Conservation (phyloP, 2,113 vertebrate genomes). For the Neofelis nebulosa region DNA sequence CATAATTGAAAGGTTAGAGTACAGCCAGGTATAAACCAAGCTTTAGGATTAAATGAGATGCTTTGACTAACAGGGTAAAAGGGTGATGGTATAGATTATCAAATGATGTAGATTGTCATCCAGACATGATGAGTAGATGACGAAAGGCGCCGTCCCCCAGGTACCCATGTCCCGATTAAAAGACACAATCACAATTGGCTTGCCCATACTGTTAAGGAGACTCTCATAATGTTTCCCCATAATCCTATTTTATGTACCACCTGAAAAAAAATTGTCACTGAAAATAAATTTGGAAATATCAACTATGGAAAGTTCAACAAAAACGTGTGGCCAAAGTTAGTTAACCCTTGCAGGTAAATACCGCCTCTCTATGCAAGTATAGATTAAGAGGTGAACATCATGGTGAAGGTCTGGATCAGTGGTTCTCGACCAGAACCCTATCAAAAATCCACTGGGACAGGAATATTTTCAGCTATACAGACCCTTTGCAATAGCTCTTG, state of each 20-base stretch:
- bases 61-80: not conserved
- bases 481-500: not conserved
- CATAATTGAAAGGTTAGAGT: conserved; percentile 13
- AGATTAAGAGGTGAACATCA: not conserved
- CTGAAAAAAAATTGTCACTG: not conserved
- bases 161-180: not conserved
- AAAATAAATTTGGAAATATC: conserved; percentile 39
- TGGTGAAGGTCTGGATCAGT: not conserved
- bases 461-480: not conserved
- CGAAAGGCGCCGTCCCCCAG: not conserved
- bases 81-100: not conserved
- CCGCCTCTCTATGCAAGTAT: not conserved
- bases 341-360: not conserved
- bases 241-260: not conserved
- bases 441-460: not conserved
- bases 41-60: not conserved
- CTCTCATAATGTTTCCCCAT: not conserved
- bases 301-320: not conserved
- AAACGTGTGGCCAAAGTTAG: not conserved
- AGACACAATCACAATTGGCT: not conserved
- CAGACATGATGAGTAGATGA: not conserved
- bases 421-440: not conserved
- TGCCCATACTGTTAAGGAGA: not conserved
- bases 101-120: not conserved
- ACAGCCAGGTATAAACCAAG: not conserved